phyloP scores from a whole-genome alignment of 2,113 vertebrate genomes.

The Phocoena phocoena region DNA sequence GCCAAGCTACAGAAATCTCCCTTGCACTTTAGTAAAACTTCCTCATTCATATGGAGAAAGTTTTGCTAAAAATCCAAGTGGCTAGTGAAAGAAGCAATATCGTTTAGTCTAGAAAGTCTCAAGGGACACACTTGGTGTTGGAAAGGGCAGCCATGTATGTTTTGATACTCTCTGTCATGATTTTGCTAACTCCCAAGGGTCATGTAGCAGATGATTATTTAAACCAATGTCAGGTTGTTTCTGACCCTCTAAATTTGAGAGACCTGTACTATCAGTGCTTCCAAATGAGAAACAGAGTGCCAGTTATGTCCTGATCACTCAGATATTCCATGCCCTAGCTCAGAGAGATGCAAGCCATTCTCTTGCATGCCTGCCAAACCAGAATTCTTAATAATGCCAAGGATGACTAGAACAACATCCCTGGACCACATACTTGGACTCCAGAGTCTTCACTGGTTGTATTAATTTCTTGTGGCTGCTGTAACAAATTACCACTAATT shows the following conservation, averaged over 20 bases:
- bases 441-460: neutral
- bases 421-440: neutral
- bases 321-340: neutral
- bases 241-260: neutral
- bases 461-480: conserved; percentile 23
- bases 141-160: neutral
- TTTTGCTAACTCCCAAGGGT: neutral
- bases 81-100: neutral
- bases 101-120: neutral
- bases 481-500: neutral
- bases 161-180: neutral
- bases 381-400: neutral
- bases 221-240: neutral
- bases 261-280: neutral
- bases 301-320: neutral
- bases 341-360: neutral
- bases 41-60: neutral
- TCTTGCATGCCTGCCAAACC: neutral
- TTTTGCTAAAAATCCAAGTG: neutral
- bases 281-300: neutral
- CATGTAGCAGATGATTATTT: neutral
- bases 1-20: neutral
- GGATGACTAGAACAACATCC: neutral
- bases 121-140: neutral
- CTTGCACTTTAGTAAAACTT: neutral